A percentile compares a stretch with the other conserved stretches of the same genome.
Evolutionary conservation across 2,888 invertebrate genomes (phyloP).

Genomic region (Keiferia lycopersicella): DNA sequence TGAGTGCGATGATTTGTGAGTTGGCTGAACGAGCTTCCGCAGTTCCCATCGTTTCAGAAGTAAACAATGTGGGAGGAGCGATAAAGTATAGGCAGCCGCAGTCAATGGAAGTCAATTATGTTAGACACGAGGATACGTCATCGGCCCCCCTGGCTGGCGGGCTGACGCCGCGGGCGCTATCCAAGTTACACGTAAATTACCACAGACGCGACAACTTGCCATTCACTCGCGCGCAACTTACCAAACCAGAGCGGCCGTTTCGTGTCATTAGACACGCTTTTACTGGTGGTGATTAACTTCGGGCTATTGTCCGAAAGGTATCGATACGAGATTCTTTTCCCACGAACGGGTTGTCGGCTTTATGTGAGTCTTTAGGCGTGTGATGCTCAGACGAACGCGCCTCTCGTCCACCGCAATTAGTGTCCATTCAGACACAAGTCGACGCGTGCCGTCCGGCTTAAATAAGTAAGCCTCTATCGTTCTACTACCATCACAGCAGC

Average conservation of each 20-base stretch:
- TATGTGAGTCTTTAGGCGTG: slow-evolving; percentile 49
- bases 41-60: slow-evolving; percentile 47
- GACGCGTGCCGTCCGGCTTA: slow-evolving; percentile 62
- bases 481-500: slow-evolving; percentile 37
- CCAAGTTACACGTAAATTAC: slow-evolving; percentile 58
- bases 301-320: slow-evolving; percentile 45
- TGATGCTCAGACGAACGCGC: slow-evolving; percentile 51
- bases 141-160: slow-evolving; percentile 35
- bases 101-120: slow-evolving; percentile 68
- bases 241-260: slow-evolving; percentile 57
- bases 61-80: slow-evolving; percentile 53
- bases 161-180: slow-evolving; percentile 45
- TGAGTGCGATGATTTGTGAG: slow-evolving; percentile 25
- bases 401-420: slow-evolving; percentile 65
- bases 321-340: slow-evolving; percentile 56
- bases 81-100: slow-evolving; percentile 43
- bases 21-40: slow-evolving; percentile 34
- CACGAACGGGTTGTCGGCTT: slow-evolving; percentile 54
- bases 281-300: slow-evolving; percentile 46
- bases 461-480: slow-evolving; percentile 38
- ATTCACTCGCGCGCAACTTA: slow-evolving; percentile 62
- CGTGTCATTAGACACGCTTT: slow-evolving; percentile 59
- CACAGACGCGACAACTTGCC: slow-evolving; percentile 57
- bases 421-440: slow-evolving; percentile 60
- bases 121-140: slow-evolving; percentile 56